Conservation (phyloP, 1,140 invertebrate species). For the Drosophila equinoxialis region DNA sequence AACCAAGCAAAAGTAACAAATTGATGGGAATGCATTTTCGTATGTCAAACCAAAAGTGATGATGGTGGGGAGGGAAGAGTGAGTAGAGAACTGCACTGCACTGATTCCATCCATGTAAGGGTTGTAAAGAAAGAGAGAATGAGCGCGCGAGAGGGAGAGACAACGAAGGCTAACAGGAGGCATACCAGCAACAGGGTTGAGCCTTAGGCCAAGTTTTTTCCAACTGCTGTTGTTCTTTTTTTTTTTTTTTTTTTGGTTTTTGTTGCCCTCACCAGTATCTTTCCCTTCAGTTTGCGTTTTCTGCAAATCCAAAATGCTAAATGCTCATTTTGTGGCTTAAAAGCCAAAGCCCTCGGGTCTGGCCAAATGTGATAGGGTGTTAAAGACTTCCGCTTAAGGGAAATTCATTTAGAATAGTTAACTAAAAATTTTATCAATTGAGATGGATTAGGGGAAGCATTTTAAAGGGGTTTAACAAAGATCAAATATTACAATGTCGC, state of each 20-base stretch:
- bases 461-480: not conserved
- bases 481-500: not conserved
- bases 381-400: conserved; percentile 22
- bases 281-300: conserved; percentile 20
- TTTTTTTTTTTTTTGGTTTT: conserved; percentile 21
- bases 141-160: not conserved
- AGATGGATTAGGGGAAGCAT: not conserved
- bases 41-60: not conserved
- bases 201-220: conserved; percentile 31
- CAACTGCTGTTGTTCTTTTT: conserved; percentile 41
- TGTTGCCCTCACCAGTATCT: not conserved
- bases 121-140: not conserved
- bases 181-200: conserved; percentile 39
- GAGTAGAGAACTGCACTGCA: conserved; percentile 40
- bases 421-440: conserved; percentile 1
- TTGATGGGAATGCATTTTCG: conserved; percentile 61
- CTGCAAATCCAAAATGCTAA: conserved; percentile 67
- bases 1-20: conserved; percentile 75
- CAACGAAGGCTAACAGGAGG: not conserved
- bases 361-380: conserved; percentile 2
- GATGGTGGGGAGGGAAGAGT: not conserved
- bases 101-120: conserved; percentile 43
- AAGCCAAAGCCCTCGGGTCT: conserved; percentile 30
- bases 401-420: conserved; percentile 4
- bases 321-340: conserved; percentile 69